Base-by-base conservation (phyloP, 2,888 invertebrate genomes). In the Dromius quadrimaculatus region DNA sequence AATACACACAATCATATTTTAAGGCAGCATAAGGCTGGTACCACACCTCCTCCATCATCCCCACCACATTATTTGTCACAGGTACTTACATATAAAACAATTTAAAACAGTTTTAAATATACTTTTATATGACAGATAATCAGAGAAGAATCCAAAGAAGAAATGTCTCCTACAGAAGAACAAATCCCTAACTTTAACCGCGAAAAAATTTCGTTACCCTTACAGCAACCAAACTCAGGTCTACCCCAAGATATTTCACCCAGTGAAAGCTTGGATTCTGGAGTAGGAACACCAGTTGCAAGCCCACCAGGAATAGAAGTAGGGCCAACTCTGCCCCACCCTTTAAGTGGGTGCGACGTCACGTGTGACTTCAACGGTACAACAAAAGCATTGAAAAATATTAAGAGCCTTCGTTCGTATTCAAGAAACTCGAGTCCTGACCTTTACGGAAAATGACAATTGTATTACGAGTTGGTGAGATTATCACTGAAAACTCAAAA, bases 311-410 rank as follows among this genome's bases (percentile, higher is more conserved):
- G 79, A 0, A 79, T 74, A 71, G 80, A 79, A 1, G 82, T 84
- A 6, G 81, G 83, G 2, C 85, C 85, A 9, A 78, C 78, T 0
- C 81, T 80, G 32, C 87, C 87, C 57, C 93, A 93, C 82, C 94
- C 94, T 0, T 78, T 94, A 2, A 92, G 92, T 74, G 90, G 91
- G 76, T 89, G 90, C 71, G 93, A 92, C 78, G 92, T 93, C 0
- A 91, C 90, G 77, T 92, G 93, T 47, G 91, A 90, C 73, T 94
- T 90, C 77, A 91, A 92, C 76, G 93, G 92, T 3, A 91, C 91
- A 0, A 92, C 92, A 0, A 92, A 93, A 78, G n/a, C n/a, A n/a
- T 81, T 94, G 71, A 93, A 92, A 79, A 90, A 90, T 63, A 88
- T 93, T 20, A 86, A 89, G 72, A 79, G 77, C 70, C 73, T 75